A percentile compares a stretch with the other conserved stretches of the same genome.
These are phyloP conservation scores for Hirundichthys speculiger DNA, from an alignment of 2,113 vertebrate species.

Conservation along the genomic window DNA sequence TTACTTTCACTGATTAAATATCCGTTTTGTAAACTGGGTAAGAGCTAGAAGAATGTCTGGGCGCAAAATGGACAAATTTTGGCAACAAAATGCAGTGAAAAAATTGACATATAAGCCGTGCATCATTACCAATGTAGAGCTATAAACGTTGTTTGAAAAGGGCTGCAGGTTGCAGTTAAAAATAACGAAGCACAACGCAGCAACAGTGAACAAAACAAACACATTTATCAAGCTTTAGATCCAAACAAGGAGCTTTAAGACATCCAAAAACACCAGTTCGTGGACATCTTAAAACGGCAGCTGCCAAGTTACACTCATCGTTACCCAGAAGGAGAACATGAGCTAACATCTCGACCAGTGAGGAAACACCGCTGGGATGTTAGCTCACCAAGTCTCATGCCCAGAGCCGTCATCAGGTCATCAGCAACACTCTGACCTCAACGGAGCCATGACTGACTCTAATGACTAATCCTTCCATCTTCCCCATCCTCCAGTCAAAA, in stretches of 20 bases:
- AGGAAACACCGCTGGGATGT: conserved; percentile 14
- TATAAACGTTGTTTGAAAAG: conserved; percentile 3
- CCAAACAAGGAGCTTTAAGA: too few species aligned
- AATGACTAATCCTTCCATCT: conserved; percentile 24
- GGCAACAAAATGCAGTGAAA: conserved; percentile 42
- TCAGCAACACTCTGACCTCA: conserved; percentile 32
- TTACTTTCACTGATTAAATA: conserved; percentile 83
- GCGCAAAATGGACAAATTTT: conserved; percentile 31
- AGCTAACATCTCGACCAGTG: conserved; percentile 31
- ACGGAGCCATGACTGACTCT: conserved; percentile 25
- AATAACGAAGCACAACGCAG: too few species aligned
- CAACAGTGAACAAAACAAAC: too few species aligned
- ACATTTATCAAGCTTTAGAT: too few species aligned
- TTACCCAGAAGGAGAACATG: conserved; percentile 27
- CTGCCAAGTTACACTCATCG: conserved; percentile 10
- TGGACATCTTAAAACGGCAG: too few species aligned
- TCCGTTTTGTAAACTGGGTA: conserved; percentile 56
- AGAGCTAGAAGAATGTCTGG: conserved; percentile 27
- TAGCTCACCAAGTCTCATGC: neutral
- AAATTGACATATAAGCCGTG: conserved; percentile 20
- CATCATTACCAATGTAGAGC: neutral
- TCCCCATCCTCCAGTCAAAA: conserved; percentile 18
- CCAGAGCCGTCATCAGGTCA: neutral
- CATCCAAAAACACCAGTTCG: too few species aligned
- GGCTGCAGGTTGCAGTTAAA: too few species aligned